Evolutionary conservation across 2,888 invertebrate species (phyloP).

Genomic region (Cordylochernes scorpioides): DNA sequence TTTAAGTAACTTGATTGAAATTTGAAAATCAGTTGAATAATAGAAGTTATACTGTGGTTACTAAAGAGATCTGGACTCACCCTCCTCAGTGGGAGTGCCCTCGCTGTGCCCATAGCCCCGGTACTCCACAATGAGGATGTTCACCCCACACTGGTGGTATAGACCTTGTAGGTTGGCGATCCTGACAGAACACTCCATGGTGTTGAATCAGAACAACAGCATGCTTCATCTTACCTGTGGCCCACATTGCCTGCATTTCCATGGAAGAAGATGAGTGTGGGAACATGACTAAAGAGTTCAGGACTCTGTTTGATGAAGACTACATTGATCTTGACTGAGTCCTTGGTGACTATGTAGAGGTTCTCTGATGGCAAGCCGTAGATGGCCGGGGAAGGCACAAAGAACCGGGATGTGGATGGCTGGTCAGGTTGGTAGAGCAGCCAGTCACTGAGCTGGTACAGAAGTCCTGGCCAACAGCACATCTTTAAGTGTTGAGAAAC

Average conservation of each 20-base stretch:
- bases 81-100: conserved; percentile 58
- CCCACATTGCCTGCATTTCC: conserved; percentile 95
- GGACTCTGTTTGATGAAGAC: conserved; percentile 22
- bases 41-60: not conserved
- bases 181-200: conserved; percentile 24
- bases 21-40: too few relatives aligned
- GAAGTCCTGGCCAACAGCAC: too few relatives aligned
- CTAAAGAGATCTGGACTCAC: conserved; percentile 13
- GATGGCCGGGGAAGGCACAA: conserved; percentile 58
- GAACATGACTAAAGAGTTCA: conserved; percentile 24
- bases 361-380: conserved; percentile 38
- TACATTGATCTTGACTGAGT: conserved; percentile 21
- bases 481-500: too few relatives aligned
- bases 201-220: too few relatives aligned
- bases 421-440: conserved; percentile 67
- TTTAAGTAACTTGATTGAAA: too few relatives aligned
- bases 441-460: conserved; percentile 55
- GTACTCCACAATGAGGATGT: conserved; percentile 76
- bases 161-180: conserved; percentile 63
- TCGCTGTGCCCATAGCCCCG: conserved; percentile 73
- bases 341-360: conserved; percentile 14
- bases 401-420: conserved; percentile 60
- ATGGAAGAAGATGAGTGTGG: conserved; percentile 69
- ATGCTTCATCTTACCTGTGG: conserved; percentile 48
- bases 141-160: conserved; percentile 50